Evolutionary conservation across 2,888 invertebrate species (phyloP), one percentile per base, ranked within the genome.

Genomic region (Tetranychus truncatus): DNA sequence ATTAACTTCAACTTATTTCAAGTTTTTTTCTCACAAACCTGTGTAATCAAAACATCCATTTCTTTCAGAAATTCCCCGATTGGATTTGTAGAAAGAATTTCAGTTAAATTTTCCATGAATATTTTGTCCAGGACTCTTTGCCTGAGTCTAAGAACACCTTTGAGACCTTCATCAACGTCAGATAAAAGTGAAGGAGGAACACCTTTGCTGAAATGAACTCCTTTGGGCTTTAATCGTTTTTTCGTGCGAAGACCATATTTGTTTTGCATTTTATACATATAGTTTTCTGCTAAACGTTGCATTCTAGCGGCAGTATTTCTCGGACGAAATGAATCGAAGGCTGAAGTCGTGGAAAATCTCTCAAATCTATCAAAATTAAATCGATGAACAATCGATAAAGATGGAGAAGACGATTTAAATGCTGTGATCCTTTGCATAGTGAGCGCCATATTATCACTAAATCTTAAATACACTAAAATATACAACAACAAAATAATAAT

Each of bases 51-150:
- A 24, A 75, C 72, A 24, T n/a, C 45, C 8, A 73, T 46, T 45
- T 76, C 44, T 8, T 21, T 2, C 1, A 75, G 15, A 24, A 71
- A 46, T 15, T 55, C 45, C 1, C 72, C 75, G 6, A 75, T 75
- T 9, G 6, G 44, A 71, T 76, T 72, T 21, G 75, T 67, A 11
- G 72, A 46, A n/a, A 76, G 55, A 18, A 76, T 71, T 44, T 76
- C 75, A 18, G 75, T 55, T 15, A 75, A 71, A 34, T 46, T 44
- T 55, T 75, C 69, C 34, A 74, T 44, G 24, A 74, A 76, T n/a
- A 24, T 66, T 24, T 65, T 75, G 15, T 76, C 75, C 34, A 76
- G 69, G 18, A 76, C 73, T 45, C 44, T 73, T 72, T 75, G 75
- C 67, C 76, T 55, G 44, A 45, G 20, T 21, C 34, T 69, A 1